Evolutionary conservation across 2,888 invertebrate species (phyloP), one percentile per base, ranked within the genome.

Genomic region (Drosophila macrospina): DNA sequence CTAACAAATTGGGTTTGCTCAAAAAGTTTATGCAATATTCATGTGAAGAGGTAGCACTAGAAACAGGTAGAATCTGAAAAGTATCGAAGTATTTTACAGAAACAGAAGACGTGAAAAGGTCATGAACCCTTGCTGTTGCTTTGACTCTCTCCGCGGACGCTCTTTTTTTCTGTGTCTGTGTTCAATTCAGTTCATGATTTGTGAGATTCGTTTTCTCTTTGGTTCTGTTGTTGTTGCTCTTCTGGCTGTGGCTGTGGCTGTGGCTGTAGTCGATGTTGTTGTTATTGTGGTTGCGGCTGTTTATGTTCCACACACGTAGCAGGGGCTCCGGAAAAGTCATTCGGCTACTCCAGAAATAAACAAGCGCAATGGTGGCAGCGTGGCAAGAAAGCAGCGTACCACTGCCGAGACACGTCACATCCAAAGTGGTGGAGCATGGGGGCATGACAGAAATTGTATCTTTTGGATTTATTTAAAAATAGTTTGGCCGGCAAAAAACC

Each of bases 271-370:
- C n/a, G 50, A n/a, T 13, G 39, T 42, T 24, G 50, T 32, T 42
- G 45, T 42, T 10, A 50, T 56, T 51, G 45, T 41, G 44, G 59
- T 48, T 63, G 69, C 62, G 65, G 56, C 67, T 75, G 85, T 82
- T 85, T 85, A 72, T 69, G 82, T 80, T 85, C 80, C 82, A 78
- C 85, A 82, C 83, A 80, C 82, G 80, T 76, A 65, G 78, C 80
- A 54, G 60, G 69, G 70, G 68, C 59, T 76, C 82, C 83, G 83
- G 83, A 84, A 84, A 84, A 84, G 80, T 84, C 85, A 84, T 85
- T 84, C 83, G 85, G 63, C 77, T 83, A 85, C 83, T 83, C 85
- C 83, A 85, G 83, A 83, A 83, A 83, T 83, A 85, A 83, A 83
- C 85, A 82, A 80, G 70, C 45, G 65, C 51, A n/a, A 52, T 15